Conservation (phyloP, 2,113 vertebrate genomes). For the Brachyhypopomus gauderio region DNA sequence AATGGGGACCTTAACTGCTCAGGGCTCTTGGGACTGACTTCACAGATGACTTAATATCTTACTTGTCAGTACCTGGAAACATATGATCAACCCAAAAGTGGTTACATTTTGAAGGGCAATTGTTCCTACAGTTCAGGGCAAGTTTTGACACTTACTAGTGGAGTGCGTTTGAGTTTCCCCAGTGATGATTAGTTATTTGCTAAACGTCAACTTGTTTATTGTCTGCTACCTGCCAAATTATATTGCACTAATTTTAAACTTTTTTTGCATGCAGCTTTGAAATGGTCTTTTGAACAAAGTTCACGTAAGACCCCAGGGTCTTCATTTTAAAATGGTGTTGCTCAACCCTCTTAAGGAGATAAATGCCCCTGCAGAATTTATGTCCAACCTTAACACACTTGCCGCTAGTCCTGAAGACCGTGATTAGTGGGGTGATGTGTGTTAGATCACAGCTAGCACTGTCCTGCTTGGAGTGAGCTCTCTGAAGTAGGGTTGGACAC, state of each 20-base stretch:
- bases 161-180: slow-evolving; percentile 1
- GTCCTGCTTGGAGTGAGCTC: too few species aligned
- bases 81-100: background rate
- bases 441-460: background rate
- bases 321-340: background rate
- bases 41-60: slow-evolving; percentile 10
- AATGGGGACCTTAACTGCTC: slow-evolving; percentile 32
- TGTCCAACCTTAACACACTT: background rate
- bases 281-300: background rate
- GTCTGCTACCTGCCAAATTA: background rate
- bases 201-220: background rate
- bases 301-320: too few species aligned
- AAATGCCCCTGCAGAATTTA: background rate
- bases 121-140: background rate
- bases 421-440: background rate
- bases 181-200: background rate
- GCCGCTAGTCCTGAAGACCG: background rate
- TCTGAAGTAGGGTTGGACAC: background rate
- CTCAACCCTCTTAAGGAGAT: background rate
- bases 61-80: slow-evolving; percentile 21
- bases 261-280: background rate
- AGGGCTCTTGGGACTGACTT: slow-evolving; percentile 47
- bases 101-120: background rate
- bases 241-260: slow-evolving; percentile 2
- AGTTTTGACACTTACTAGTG: background rate